phyloP scores from a whole-genome alignment of 2,888 invertebrate species.

The Spatulosminthurus flaviceps region DNA sequence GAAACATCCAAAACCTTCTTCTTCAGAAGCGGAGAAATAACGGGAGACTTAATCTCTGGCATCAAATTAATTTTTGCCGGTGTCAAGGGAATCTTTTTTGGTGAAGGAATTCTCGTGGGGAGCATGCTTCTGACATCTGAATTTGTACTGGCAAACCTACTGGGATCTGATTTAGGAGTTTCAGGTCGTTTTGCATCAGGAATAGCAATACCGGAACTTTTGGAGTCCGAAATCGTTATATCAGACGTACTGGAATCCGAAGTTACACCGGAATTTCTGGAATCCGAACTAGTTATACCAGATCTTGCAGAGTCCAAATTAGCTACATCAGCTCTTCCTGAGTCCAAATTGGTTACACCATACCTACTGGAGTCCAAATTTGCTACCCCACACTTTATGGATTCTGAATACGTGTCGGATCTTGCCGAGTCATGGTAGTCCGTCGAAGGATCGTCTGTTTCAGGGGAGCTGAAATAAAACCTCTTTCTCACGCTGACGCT shows the following conservation, averaged over 20 bases:
- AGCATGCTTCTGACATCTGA: not conserved
- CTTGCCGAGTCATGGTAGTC: no score
- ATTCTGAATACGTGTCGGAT: no score
- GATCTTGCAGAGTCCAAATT: no score
- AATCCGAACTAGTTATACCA: not conserved
- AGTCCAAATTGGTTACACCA: no score
- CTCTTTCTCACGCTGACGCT: constrained; percentile 3
- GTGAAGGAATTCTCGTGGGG: not conserved
- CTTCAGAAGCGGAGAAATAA: not conserved
- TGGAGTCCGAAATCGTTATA: no score
- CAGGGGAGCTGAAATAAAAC: constrained; percentile 20
- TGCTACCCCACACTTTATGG: no score
- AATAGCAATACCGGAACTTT: no score
- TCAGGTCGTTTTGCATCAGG: no score
- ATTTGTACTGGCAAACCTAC: not conserved
- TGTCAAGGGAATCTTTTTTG: not conserved
- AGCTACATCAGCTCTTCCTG: no score
- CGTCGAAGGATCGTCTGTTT: not conserved
- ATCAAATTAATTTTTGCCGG: not conserved
- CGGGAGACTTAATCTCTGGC: not conserved
- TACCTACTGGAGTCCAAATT: no score
- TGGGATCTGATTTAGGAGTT: not conserved
- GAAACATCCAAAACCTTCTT: not conserved
- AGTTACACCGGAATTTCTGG: not conserved
- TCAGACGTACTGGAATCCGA: not conserved